Conservation (phyloP, 2,797 vertebrate species). For the Meriones psammophilus region DNA sequence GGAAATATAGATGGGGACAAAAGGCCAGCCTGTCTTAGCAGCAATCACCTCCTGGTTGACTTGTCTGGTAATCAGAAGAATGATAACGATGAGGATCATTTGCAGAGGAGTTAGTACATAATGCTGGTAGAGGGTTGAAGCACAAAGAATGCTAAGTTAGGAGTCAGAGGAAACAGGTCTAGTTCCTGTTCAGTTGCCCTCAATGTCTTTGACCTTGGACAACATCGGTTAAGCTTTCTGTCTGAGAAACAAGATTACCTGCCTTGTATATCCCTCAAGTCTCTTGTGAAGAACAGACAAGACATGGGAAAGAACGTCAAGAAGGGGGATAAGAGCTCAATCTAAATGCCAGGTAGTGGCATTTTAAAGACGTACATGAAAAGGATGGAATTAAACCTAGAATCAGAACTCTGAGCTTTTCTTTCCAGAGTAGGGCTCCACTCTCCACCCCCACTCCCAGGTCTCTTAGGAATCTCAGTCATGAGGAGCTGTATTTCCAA, state of each 20-base stretch:
- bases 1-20: not conserved
- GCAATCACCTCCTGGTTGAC: not conserved
- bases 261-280: not conserved
- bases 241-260: not conserved
- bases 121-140: not conserved
- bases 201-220: conserved; percentile 27
- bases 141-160: not conserved
- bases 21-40: conserved; percentile 16
- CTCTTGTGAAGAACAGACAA: not conserved
- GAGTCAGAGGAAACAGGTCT: not conserved
- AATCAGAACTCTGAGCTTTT: not conserved
- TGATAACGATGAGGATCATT: not conserved
- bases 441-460: fast-evolving
- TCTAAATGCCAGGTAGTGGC: not conserved
- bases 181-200: not conserved
- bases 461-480: not conserved
- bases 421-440: no score
- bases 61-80: conserved; percentile 13
- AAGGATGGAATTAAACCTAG: conserved; percentile 43
- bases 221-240: not conserved
- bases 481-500: not conserved
- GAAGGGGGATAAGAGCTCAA: not conserved
- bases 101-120: not conserved
- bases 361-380: not conserved
- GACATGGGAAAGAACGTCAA: not conserved